Evolutionary conservation across 2,888 invertebrate species (phyloP), one percentile per base, ranked within the genome.

Genomic region (Tetragonisca angustula): DNA sequence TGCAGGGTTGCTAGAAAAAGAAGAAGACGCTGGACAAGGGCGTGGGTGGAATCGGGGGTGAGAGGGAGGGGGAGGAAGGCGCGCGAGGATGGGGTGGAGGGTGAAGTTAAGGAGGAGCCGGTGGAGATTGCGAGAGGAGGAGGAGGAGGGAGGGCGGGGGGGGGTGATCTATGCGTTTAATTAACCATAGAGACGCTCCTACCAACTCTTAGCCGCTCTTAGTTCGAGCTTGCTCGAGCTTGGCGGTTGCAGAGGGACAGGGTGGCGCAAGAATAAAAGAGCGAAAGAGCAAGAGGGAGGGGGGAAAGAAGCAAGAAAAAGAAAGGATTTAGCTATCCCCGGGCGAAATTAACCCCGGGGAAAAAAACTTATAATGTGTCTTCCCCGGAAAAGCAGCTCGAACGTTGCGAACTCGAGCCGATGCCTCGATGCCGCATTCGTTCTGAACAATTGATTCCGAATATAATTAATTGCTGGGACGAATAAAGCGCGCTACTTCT

Each of bases 81-180:
- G 32, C 32, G 36, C 36, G 36, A 36, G 9, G 36, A 36, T 36
- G 36, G 54, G 72, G 81, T 77, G 72, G 72, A 59, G 84, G 82
- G 85, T 76, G 84, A 74, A 70, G 49, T 70, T 68, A 78, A 86
- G 80, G 75, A 83, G 79, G 81, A 82, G 87, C 65, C 79, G 84
- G 87, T 72, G 87, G 87, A 88, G 89, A 84, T 88, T 88, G 86
- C 88, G 76, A 87, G 87, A 83, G 88, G 87, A 89, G 89, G 86
- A 15, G 54, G 21, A 36, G 54, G 54, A 86, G 83, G 88, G 86
- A n/a, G n/a, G n/a, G n/a, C n/a, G 89, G 89, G 27, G 21, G 24
- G 54, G 65, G 89, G 93, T 94, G 94, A 94, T 94, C 93, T 94
- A 94, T 93, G 94, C 93, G 93, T 94, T 93, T 94, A 94, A 94